Percentiles rank a stretch among this genome's conserved stretches.
Evolutionary conservation across 2,888 invertebrate genomes (phyloP).

Genomic region (Drosophila silvestris): DNA sequence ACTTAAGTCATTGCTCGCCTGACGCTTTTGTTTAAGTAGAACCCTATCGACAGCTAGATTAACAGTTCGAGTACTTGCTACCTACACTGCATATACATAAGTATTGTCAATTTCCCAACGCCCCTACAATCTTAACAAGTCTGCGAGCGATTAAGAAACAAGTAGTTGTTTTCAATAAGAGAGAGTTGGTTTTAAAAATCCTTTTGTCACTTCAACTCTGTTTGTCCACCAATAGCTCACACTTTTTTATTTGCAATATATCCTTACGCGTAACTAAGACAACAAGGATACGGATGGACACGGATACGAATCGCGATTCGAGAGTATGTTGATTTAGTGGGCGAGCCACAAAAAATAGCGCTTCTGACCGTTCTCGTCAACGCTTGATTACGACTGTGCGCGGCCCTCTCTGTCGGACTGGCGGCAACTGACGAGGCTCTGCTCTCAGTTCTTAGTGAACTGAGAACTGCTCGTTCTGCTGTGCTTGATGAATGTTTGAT

Average conservation of each 20-base stretch:
- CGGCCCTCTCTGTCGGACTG: conserved; percentile 45
- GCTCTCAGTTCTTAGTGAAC: conserved; percentile 31
- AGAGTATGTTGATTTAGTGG: conserved; percentile 16
- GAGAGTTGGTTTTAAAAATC: conserved; percentile 17
- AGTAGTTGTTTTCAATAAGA: conserved; percentile 3
- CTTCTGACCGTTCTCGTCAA: conserved; percentile 64
- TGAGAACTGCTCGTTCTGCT: conserved; percentile 28
- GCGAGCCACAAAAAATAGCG: conserved; percentile 34
- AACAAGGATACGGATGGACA: conserved; percentile 8
- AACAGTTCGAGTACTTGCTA: conserved; percentile 32
- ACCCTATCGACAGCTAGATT: conserved; percentile 43
- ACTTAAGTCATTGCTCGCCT: conserved; percentile 31
- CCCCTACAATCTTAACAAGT: conserved; percentile 61
- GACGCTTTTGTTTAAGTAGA: background rate
- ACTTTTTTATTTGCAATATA: conserved; percentile 24
- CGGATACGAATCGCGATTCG: conserved; percentile 11
- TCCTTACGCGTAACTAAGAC: conserved; percentile 8
- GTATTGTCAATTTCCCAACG: conserved; percentile 18
- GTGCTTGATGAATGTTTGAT: conserved; percentile 63
- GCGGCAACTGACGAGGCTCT: conserved; percentile 29
- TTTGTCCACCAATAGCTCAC: conserved; percentile 39
- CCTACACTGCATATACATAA: background rate
- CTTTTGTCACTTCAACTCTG: conserved; percentile 26
- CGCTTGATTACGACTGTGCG: conserved; percentile 74
- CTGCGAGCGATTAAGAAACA: conserved; percentile 59